Evolutionary conservation across 2,113 vertebrate species (phyloP), one percentile per base, ranked within the genome.

Genomic region (Xiphorhynchus elegans): DNA sequence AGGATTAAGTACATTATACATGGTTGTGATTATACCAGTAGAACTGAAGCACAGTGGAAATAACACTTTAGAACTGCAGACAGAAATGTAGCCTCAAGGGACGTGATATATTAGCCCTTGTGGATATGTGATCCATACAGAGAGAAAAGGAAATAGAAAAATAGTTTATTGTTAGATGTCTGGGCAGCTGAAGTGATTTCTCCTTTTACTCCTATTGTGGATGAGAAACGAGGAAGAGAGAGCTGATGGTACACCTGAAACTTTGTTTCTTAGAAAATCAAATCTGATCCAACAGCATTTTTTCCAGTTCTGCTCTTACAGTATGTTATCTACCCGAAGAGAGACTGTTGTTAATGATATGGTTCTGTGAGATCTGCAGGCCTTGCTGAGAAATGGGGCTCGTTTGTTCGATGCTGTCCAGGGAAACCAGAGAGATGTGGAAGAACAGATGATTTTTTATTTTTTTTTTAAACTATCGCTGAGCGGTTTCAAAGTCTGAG

Each of bases 1-100:
- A 96, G 90, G 96, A 81, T 97, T 97, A 95, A 97, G 92, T 97
- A 98, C 92, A 95, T 96, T 93, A 94, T 91, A 97, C 96, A 97
- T 95, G 95, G 70, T 93, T 97, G 95, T 94, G 96, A 73, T 97
- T 96, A 98, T 96, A 97, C 68, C 85, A 94, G 96, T 16, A 63
- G 95, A 95, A 97, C 94, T 64, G 85, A 97, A 96, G 95, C 94
- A 97, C 96, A 95, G 94, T 97, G 92, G 87, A 96, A 96, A 95
- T 82, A 92, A 96, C 96, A 97, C 79, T 84, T 95, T 62, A 93
- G 90, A 96, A 95, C 81, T 77, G 94, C 86, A 78, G 94, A 96
- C 94, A 96, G 90, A 83, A 84, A 77, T 70, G 93, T 73, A 95
- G 80, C 95, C 94, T 93, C 95, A 97, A 97, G 95, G 96, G 96